phyloP scores from a whole-genome alignment of 2,888 invertebrate species.

The Oeneis ivallda region DNA sequence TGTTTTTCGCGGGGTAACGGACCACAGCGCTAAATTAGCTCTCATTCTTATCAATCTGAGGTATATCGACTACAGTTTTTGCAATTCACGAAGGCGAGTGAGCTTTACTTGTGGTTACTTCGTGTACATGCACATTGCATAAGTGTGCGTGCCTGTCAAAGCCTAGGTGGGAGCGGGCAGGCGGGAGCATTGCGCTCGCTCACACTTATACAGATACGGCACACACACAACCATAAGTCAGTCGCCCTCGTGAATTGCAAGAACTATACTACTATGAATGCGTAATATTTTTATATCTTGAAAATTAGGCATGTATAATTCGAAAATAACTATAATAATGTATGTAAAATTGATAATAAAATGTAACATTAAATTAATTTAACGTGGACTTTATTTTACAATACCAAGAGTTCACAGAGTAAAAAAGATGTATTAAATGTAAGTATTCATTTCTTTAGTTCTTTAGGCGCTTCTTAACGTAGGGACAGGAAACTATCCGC shows the following conservation, averaged over 20 bases:
- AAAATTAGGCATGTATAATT: conserved; percentile 74
- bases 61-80: conserved; percentile 1
- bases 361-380: conserved; percentile 65
- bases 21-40: conserved; percentile 1
- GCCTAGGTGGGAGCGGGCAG: no score
- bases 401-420: conserved; percentile 31
- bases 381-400: conserved; percentile 48
- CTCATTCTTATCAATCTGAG: not conserved
- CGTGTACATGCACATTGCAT: no score
- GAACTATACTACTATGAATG: conserved; percentile 47
- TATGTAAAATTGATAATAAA: conserved; percentile 66
- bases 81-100: no score
- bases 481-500: conserved; percentile 79
- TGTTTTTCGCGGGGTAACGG: no score
- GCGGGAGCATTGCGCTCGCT: no score
- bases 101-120: no score
- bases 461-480: conserved; percentile 52
- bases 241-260: no score
- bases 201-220: no score
- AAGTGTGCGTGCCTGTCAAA: no score
- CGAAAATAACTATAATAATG: conserved; percentile 44
- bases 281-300: conserved; percentile 76
- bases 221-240: no score
- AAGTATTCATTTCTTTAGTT: conserved; percentile 59
- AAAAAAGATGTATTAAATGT: conserved; percentile 49